Evolutionary conservation across 1,140 invertebrate species (phyloP), one percentile per base, ranked within the genome.

Genomic region (Aphaenogaster rudis): DNA sequence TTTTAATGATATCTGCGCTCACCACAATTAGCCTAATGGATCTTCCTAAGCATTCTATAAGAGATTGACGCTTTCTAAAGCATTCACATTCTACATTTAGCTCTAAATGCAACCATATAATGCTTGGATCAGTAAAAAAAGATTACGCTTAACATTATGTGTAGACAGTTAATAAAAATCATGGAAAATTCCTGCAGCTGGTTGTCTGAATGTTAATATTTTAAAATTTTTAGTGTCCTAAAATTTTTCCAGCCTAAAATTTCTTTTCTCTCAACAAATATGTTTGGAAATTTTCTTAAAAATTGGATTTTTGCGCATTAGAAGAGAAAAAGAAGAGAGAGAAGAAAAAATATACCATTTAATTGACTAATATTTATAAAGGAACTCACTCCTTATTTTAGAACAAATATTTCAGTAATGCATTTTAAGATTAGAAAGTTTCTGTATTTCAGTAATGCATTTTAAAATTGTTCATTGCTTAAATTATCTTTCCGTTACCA

Each of bases 21-120:
- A 66, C 45, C 33, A 39, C 8, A n/a, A 54, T 80, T 67, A 80
- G 13, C 8, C 33, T 67, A 67, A 80, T 79, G 57, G 54, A 78
- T 64, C 28, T 50, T 48, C 21, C 36, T 45, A 63, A 36, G 28
- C 1, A 21, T 78, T 6, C 3, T 36, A 5, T 33, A 36, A 11
- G 28, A 78, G 59, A 45, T 48, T 48, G 17, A n/a, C 59, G 15
- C 15, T 64, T 78, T 78, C 42, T 63, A 48, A 64, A 64, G 42
- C 76, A 78, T 21, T 21, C 1, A 48, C 15, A n/a, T n/a, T 0
- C 33, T 2, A 17, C 36, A 63, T 42, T 77, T 42, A 61, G 8
- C 15, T 63, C 21, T 17, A 64, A 36, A 78, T 48, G 15, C 42
- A 1, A 48, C n/a, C 11, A 28, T 61, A 50, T 36, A 4, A 57